phyloP scores from a whole-genome alignment of 2,797 vertebrate species.

The Enteromius viviparus region DNA sequence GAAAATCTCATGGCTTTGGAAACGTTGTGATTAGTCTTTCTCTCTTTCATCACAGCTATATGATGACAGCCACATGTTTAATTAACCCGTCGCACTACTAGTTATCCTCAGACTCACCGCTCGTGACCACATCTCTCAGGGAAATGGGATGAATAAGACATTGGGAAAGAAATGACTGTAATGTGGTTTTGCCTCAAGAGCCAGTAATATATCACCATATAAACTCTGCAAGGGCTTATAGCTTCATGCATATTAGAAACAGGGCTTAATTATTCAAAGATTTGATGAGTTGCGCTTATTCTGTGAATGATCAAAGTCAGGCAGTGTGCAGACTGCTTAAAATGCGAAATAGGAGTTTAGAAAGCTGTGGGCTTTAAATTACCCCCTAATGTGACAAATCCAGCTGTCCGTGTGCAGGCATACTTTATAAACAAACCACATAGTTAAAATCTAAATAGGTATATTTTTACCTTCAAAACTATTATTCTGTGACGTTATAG shows the following conservation, averaged over 20 bases:
- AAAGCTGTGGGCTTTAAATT: not conserved
- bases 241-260: conserved; percentile 33
- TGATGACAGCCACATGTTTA: conserved; percentile 39
- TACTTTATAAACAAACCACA: not conserved
- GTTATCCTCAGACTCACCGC: not conserved
- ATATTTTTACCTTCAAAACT: not conserved
- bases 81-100: conserved; percentile 10
- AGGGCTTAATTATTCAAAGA: conserved; percentile 27
- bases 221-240: conserved; percentile 22
- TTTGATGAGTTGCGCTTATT: conserved; percentile 39
- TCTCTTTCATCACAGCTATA: not conserved
- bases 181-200: conserved; percentile 1
- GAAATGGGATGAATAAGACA: conserved; percentile 9
- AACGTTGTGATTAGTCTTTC: not conserved
- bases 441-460: not conserved
- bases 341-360: not conserved
- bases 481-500: too few species aligned
- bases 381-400: not conserved
- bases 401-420: not conserved
- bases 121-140: not conserved
- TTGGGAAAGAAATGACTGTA: not conserved
- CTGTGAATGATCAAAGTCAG: conserved; percentile 14
- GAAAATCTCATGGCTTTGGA: conserved; percentile 20
- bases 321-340: conserved; percentile 1
- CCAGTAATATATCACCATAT: conserved; percentile 11